These are phyloP conservation scores for Cyclopterus lumpus DNA, from an alignment of 2,797 vertebrate species.

Conservation along the genomic window DNA sequence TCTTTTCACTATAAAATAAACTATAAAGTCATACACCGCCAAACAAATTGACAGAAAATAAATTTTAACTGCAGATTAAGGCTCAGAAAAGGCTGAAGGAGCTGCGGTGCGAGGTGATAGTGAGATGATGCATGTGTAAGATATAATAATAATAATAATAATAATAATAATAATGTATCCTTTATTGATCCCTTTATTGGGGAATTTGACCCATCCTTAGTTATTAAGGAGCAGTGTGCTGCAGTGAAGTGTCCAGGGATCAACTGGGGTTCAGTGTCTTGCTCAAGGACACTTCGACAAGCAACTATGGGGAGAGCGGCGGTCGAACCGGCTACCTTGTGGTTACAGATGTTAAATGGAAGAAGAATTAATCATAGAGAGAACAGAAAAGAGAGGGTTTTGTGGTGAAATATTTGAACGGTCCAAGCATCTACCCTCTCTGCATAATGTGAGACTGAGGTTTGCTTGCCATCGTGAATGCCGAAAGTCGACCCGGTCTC, in stretches of 20 bases:
- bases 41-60: constrained; percentile 17
- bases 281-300: no score
- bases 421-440: constrained; percentile 31
- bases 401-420: constrained; percentile 25
- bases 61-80: constrained; percentile 8
- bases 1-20: constrained; percentile 17
- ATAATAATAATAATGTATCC: no score
- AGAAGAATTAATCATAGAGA: constrained; percentile 5
- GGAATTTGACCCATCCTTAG: no score
- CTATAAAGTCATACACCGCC: background rate
- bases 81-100: background rate
- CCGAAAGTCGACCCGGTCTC: constrained; percentile 72
- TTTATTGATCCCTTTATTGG: no score
- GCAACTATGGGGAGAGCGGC: no score
- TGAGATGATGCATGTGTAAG: background rate
- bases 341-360: background rate
- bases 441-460: constrained; percentile 54
- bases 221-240: no score
- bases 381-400: background rate
- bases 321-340: no score
- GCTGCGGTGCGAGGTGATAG: constrained; percentile 6
- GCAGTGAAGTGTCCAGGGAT: no score
- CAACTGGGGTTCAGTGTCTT: no score
- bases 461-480: constrained; percentile 65
- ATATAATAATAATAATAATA: no score